A percentile compares a stretch with the other conserved stretches of the same genome.
phyloP scores from a whole-genome alignment of 2,113 vertebrate species.

The Ceyx margarethae region DNA sequence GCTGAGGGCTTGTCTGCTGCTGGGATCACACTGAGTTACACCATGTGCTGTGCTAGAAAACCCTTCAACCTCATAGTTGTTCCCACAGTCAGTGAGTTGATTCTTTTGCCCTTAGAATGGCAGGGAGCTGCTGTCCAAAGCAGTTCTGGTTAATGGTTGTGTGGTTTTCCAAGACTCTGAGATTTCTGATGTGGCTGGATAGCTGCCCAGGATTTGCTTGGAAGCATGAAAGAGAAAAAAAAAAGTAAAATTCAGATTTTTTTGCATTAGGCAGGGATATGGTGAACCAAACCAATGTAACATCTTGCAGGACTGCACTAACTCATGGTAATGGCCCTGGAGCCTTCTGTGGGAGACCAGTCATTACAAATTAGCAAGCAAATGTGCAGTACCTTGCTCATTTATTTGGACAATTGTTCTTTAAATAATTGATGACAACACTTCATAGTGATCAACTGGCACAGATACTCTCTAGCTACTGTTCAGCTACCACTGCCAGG shows the following conservation, averaged over 20 bases:
- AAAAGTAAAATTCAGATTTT: background rate
- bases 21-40: background rate
- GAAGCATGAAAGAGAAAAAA: background rate
- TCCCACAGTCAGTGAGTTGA: background rate
- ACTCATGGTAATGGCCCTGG: constrained; percentile 26
- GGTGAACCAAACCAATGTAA: constrained; percentile 5
- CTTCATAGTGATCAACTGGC: background rate
- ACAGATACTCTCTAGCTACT: background rate
- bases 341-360: background rate
- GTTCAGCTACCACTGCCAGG: background rate
- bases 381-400: background rate
- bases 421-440: constrained; percentile 55
- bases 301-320: background rate
- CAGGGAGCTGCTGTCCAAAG: background rate
- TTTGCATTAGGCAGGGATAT: background rate
- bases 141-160: background rate
- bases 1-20: background rate
- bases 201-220: background rate
- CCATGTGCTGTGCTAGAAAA: background rate
- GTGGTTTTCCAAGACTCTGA: background rate
- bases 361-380: constrained; percentile 30
- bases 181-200: background rate
- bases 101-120: background rate
- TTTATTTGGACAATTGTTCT: constrained; percentile 33
- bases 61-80: background rate